Conservation (phyloP, 2,113 vertebrate genomes). For the Brienomyrus brachyistius region DNA sequence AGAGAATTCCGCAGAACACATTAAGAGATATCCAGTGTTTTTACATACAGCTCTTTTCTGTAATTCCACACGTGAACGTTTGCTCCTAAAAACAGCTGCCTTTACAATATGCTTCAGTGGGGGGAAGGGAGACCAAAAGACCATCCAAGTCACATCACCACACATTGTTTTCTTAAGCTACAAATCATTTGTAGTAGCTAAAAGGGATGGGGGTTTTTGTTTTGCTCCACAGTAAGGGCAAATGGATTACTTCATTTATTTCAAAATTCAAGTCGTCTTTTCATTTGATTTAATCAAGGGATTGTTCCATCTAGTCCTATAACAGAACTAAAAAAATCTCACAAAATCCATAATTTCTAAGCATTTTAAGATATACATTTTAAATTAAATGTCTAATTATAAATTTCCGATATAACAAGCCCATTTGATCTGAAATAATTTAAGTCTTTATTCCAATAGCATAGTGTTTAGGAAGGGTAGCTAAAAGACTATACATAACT, state of each 20-base stretch:
- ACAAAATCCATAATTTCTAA: background rate
- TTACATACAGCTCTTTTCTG: slow-evolving; percentile 24
- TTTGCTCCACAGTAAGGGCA: background rate
- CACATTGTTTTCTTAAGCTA: slow-evolving; percentile 50
- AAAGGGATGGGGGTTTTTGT: slow-evolving; percentile 18
- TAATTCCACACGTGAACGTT: slow-evolving; percentile 28
- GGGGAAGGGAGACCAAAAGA: slow-evolving; percentile 34
- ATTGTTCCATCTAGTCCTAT: too few relatives aligned
- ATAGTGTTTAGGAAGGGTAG: background rate
- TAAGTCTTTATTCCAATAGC: background rate
- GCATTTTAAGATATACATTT: background rate
- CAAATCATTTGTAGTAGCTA: slow-evolving; percentile 45
- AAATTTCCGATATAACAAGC: background rate
- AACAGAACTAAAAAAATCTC: background rate
- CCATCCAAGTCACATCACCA: slow-evolving; percentile 40
- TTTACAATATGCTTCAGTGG: slow-evolving; percentile 42
- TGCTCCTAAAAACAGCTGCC: slow-evolving; percentile 34
- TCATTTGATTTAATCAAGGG: background rate
- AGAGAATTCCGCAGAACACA: background rate
- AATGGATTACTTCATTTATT: background rate
- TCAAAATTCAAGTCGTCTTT: background rate
- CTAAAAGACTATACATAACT: background rate
- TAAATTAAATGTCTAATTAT: background rate
- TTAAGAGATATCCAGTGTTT: background rate
- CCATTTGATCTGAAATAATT: background rate